Conservation (phyloP, 2,888 invertebrate species). For the Escarpia spicata region DNA sequence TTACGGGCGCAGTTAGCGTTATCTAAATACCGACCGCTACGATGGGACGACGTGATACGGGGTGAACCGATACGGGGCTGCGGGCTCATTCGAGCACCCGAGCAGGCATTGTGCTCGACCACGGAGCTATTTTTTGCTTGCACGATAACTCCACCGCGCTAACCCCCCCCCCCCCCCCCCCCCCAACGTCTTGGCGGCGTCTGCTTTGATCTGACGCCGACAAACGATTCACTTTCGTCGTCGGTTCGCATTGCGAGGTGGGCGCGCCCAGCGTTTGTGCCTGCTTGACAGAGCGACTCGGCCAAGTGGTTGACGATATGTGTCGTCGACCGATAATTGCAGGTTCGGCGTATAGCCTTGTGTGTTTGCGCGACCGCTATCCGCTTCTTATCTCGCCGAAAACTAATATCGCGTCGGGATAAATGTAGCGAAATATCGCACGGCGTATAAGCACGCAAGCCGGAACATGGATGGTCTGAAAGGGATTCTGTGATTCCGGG, state of each 20-base stretch:
- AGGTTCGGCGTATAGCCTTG: background rate
- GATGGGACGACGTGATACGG: background rate
- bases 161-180: background rate
- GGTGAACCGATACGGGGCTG: background rate
- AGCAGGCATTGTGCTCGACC: background rate
- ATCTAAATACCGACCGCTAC: background rate
- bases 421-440: conserved; percentile 6
- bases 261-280: background rate
- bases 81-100: background rate
- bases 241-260: background rate
- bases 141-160: background rate
- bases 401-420: background rate
- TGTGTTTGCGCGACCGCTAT: background rate
- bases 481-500: background rate
- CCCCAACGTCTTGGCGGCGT: background rate
- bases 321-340: background rate
- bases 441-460: background rate
- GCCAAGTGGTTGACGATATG: background rate
- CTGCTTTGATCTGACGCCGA: background rate
- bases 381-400: background rate
- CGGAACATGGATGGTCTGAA: background rate
- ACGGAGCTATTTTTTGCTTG: background rate
- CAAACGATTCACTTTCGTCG: conserved; percentile 16
- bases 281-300: background rate
- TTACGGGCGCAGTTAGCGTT: conserved; percentile 5